Conservation (phyloP, 92 coral and sea anemone genomes). For the Nematostella vectensis region DNA sequence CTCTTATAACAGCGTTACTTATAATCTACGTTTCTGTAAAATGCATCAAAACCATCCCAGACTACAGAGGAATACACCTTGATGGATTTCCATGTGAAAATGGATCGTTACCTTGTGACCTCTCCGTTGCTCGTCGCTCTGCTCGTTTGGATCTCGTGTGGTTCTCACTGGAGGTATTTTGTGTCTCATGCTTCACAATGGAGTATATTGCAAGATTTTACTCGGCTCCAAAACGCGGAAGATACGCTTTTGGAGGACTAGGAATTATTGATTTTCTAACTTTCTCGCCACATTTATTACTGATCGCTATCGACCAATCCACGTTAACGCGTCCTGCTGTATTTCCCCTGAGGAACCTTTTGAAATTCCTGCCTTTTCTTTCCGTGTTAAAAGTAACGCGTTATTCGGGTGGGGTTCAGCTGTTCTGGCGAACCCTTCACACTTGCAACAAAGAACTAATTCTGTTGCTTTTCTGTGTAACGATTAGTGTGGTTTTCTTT, state of each 20-base stretch:
- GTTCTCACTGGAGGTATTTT: slow-evolving; percentile 55
- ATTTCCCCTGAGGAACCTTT: slow-evolving; percentile 34
- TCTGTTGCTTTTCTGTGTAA: slow-evolving; percentile 40
- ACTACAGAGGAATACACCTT: slow-evolving; percentile 6
- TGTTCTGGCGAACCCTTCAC: slow-evolving; percentile 59
- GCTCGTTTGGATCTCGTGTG: slow-evolving; percentile 27
- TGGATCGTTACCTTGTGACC: background rate
- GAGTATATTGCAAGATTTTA: slow-evolving; percentile 57
- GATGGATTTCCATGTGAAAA: slow-evolving; percentile 5
- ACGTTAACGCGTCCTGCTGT: slow-evolving; percentile 3
- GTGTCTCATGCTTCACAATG: slow-evolving; percentile 54
- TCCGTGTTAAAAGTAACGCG: slow-evolving; percentile 53
- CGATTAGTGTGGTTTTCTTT: slow-evolving; percentile 48
- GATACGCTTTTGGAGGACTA: slow-evolving; percentile 38
- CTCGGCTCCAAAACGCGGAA: slow-evolving; percentile 36
- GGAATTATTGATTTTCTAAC: slow-evolving; percentile 62
- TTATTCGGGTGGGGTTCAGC: slow-evolving; percentile 53
- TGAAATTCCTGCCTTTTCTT: slow-evolving; percentile 46
- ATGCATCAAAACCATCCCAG: slow-evolving; percentile 20
- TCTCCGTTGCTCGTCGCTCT: background rate
- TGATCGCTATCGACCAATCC: slow-evolving; percentile 15
- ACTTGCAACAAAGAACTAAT: slow-evolving; percentile 56
- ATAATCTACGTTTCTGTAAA: slow-evolving; percentile 6
- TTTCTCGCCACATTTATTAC: slow-evolving; percentile 45
- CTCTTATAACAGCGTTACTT: slow-evolving; percentile 6